Evolutionary conservation across 1,140 invertebrate species (phyloP).

Genomic region (Procambarus virginalis): DNA sequence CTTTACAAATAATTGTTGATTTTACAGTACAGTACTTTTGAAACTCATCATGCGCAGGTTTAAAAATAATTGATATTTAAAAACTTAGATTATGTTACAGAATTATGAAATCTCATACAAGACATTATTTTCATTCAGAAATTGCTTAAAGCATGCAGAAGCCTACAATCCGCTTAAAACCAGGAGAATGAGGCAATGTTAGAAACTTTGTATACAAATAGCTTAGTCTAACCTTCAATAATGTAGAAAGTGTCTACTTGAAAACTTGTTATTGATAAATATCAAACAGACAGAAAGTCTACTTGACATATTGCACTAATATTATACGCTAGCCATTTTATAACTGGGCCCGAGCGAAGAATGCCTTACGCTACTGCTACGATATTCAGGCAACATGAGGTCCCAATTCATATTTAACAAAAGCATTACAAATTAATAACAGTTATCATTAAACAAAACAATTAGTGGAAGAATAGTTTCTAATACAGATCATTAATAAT

Average conservation of each 20-base stretch:
- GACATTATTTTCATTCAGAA: constrained; percentile 22
- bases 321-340: background rate
- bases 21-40: background rate
- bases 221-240: background rate
- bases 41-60: background rate
- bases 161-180: constrained; percentile 8
- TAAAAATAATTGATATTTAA: background rate
- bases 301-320: background rate
- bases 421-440: background rate
- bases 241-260: background rate
- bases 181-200: background rate
- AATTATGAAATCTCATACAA: constrained; percentile 5
- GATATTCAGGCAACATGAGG: background rate
- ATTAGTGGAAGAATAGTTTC: background rate
- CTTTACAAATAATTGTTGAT: background rate
- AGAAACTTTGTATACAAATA: background rate
- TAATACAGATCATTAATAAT: no score
- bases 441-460: background rate
- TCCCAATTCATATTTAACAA: background rate
- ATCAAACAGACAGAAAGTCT: background rate
- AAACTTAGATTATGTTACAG: background rate
- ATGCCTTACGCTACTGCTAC: background rate
- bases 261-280: constrained; percentile 6
- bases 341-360: background rate
- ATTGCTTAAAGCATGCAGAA: constrained; percentile 36